A percentile compares a stretch with the other conserved stretches of the same genome.
phyloP scores from a whole-genome alignment of 2,888 invertebrate species.

The Drosophila parthenogenetica region DNA sequence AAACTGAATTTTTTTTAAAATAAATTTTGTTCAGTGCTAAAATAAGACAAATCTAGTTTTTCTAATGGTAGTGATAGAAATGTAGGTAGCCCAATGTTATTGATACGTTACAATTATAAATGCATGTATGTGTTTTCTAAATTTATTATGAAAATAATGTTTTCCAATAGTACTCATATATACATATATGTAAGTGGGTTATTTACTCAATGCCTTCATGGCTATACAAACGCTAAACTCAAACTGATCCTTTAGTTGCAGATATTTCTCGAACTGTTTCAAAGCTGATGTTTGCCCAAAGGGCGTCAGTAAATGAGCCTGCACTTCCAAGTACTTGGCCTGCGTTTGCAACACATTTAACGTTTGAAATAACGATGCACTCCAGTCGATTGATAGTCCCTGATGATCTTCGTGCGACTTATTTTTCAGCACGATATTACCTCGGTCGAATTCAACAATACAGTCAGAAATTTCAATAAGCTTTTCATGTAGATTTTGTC shows the following conservation, averaged over 20 bases:
- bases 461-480: slow-evolving; percentile 27
- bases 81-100: neutral
- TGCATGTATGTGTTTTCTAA: no score
- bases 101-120: no score
- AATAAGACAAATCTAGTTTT: slow-evolving; percentile 34
- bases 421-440: neutral
- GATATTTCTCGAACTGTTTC: slow-evolving; percentile 33
- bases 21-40: slow-evolving; percentile 68
- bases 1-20: slow-evolving; percentile 61
- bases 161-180: no score
- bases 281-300: slow-evolving; percentile 22
- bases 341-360: slow-evolving; percentile 42
- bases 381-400: slow-evolving; percentile 13
- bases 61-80: slow-evolving; percentile 1
- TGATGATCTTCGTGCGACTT: slow-evolving; percentile 2
- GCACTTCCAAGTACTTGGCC: slow-evolving; percentile 48
- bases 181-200: no score
- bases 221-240: slow-evolving; percentile 30
- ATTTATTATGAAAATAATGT: neutral
- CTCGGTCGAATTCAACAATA: slow-evolving; percentile 25
- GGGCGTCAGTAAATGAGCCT: slow-evolving; percentile 35
- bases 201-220: slow-evolving; percentile 30
- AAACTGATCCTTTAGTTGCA: slow-evolving; percentile 26
- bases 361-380: slow-evolving; percentile 35
- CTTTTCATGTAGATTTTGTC: slow-evolving; percentile 8